Percentiles rank a stretch among this genome's conserved stretches.
Evolutionary conservation across 2,113 vertebrate genomes (phyloP).

Genomic region (Dicerorhinus sumatrensis): DNA sequence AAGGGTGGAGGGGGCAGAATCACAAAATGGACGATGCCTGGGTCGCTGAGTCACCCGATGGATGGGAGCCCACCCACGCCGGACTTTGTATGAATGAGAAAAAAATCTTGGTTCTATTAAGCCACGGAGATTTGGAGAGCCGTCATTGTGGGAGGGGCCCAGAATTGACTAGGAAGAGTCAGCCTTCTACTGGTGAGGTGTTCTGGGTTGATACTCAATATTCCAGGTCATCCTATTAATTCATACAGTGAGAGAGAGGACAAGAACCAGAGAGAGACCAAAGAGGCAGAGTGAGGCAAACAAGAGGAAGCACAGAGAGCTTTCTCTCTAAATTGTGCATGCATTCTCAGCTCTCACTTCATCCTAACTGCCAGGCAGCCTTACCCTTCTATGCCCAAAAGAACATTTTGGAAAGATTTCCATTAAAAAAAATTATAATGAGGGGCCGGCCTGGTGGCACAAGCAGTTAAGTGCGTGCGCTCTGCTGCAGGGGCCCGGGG

Average conservation of each 20-base stretch:
- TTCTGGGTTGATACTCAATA: not conserved
- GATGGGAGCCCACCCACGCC: rapidly evolving
- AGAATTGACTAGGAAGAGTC: not conserved
- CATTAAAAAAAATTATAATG: not conserved
- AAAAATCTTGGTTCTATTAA: not conserved
- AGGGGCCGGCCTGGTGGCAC: no score
- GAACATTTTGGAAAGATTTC: not conserved
- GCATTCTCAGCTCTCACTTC: rapidly evolving
- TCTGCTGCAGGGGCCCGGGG: no score
- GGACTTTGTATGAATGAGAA: not conserved
- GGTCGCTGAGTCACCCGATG: not conserved
- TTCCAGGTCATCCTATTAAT: not conserved
- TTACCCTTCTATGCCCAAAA: not conserved
- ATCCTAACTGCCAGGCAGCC: not conserved
- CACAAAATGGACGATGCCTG: not conserved
- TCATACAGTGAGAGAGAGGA: not conserved
- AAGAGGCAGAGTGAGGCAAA: not conserved
- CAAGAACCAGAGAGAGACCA: not conserved
- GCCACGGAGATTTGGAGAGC: not conserved
- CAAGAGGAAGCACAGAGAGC: not conserved
- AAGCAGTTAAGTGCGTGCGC: no score
- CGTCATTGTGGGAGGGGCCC: rapidly evolving
- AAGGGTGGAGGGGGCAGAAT: not conserved
- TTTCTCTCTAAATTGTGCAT: not conserved
- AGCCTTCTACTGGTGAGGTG: not conserved